These are phyloP conservation scores for Elanus axillaris DNA, from an alignment of 2,113 vertebrate genomes.

Conservation along the genomic window DNA sequence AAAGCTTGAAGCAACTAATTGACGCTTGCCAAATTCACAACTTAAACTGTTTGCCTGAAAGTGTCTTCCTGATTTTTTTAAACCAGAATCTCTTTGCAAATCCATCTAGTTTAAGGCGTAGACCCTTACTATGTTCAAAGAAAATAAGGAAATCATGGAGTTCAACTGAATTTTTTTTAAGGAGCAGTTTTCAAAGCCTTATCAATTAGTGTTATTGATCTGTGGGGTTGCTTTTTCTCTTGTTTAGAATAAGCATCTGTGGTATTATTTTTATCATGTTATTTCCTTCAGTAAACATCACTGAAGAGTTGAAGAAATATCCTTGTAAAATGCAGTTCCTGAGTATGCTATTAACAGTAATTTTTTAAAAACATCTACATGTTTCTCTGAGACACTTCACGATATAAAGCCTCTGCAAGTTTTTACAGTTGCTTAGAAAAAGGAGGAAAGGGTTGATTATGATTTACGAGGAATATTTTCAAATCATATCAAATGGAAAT, in stretches of 20 bases:
- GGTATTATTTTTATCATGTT: background rate
- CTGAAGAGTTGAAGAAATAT: background rate
- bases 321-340: background rate
- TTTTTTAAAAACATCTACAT: background rate
- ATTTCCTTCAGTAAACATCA: background rate
- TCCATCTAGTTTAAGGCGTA: background rate
- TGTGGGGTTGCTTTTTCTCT: background rate
- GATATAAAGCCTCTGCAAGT: background rate
- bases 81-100: background rate
- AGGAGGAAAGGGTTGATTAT: background rate
- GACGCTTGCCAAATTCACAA: background rate
- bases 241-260: background rate
- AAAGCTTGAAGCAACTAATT: background rate
- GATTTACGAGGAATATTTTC: background rate
- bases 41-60: background rate
- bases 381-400: background rate
- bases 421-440: background rate
- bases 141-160: background rate
- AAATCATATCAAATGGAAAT: background rate
- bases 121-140: background rate
- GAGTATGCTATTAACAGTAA: background rate
- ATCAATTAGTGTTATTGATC: background rate
- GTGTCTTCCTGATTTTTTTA: background rate
- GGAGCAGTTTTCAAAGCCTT: background rate
- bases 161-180: background rate